Evolutionary conservation across 2,113 vertebrate species (phyloP).

Genomic region (Epinephelus lanceolatus): DNA sequence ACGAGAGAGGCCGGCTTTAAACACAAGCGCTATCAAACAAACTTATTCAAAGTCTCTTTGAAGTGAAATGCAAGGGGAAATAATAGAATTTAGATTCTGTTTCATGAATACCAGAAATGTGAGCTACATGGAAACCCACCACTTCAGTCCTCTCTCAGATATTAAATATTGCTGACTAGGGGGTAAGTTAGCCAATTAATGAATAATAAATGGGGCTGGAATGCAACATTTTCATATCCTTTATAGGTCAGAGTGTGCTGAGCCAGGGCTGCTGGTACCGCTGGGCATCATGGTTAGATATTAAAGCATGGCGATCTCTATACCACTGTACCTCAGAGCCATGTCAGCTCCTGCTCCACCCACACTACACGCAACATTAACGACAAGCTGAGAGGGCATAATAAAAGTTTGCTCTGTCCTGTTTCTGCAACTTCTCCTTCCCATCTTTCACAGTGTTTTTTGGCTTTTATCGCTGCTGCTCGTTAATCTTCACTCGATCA

Average conservation of each 20-base stretch:
- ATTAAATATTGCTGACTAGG: constrained; percentile 84
- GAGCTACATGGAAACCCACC: constrained; percentile 55
- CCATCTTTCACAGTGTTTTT: constrained; percentile 40
- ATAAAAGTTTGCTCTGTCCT: constrained; percentile 63
- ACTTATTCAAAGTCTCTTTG: constrained; percentile 69
- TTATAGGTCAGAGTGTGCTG: constrained; percentile 78
- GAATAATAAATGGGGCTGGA: constrained; percentile 82
- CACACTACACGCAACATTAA: constrained; percentile 70
- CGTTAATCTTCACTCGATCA: constrained; percentile 70
- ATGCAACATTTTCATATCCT: constrained; percentile 77
- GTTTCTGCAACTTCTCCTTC: constrained; percentile 63
- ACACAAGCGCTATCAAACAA: constrained; percentile 48
- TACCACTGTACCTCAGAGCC: constrained; percentile 70
- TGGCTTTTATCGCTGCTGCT: constrained; percentile 71
- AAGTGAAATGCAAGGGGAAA: constrained; percentile 59
- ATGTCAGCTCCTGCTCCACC: constrained; percentile 68
- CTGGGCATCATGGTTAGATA: constrained; percentile 75
- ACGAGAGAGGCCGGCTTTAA: constrained; percentile 12
- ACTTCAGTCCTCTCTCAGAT: constrained; percentile 61
- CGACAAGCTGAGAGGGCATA: constrained; percentile 69
- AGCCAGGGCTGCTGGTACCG: constrained; percentile 64
- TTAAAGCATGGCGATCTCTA: constrained; percentile 67
- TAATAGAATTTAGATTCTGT: constrained; percentile 68
- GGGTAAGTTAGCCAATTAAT: constrained; percentile 80
- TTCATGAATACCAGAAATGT: constrained; percentile 71